A percentile compares a stretch with the other conserved stretches of the same genome.
Conservation (phyloP, 2,888 invertebrate species). For the Ethmia dodecea region DNA sequence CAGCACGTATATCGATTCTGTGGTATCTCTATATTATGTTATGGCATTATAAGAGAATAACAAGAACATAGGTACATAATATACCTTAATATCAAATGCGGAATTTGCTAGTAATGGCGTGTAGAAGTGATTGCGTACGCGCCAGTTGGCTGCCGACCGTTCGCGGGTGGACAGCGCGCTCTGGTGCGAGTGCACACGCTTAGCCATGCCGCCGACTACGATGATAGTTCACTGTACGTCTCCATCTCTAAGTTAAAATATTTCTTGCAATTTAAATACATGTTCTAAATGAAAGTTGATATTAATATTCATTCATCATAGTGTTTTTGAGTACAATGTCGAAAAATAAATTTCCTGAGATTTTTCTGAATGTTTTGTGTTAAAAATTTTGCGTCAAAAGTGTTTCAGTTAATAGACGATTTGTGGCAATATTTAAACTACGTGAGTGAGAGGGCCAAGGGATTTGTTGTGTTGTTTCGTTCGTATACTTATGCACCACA, state of each 20-base stretch:
- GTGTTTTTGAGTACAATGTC: background rate
- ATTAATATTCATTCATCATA: no score
- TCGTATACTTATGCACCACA: slow-evolving; percentile 54
- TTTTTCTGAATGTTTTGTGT: slow-evolving; percentile 37
- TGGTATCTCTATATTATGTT: no score
- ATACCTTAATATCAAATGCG: slow-evolving; percentile 72
- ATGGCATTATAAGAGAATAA: no score
- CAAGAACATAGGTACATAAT: no score
- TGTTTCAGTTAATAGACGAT: slow-evolving; percentile 42
- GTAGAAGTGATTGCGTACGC: slow-evolving; percentile 43
- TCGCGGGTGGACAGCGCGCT: slow-evolving; percentile 62
- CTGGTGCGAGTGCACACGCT: slow-evolving; percentile 35
- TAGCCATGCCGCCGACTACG: slow-evolving; percentile 72
- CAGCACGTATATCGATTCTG: no score
- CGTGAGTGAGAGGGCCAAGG: background rate
- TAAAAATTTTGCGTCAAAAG: slow-evolving; percentile 32
- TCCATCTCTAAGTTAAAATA: slow-evolving; percentile 32
- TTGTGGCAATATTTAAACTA: slow-evolving; percentile 31
- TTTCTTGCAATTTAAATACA: no score
- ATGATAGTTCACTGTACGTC: slow-evolving; percentile 75
- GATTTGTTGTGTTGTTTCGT: slow-evolving; percentile 6
- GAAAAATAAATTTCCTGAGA: slow-evolving; percentile 13
- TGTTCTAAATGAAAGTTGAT: no score
- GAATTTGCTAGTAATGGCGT: slow-evolving; percentile 58
- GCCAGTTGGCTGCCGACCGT: slow-evolving; percentile 70